Conservation (phyloP, 1,140 invertebrate genomes). For the Chlorops oryzae region DNA sequence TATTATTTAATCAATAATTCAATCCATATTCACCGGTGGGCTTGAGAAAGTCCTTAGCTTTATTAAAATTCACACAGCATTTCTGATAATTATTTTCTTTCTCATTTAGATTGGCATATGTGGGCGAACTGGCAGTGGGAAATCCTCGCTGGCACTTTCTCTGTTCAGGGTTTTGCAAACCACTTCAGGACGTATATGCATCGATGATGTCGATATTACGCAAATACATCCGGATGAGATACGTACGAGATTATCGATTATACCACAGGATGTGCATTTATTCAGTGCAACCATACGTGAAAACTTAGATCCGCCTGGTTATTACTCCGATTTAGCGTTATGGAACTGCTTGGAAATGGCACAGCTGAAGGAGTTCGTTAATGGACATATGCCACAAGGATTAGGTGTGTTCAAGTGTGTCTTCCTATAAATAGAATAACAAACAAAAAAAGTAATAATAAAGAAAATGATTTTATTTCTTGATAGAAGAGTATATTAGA, state of each 20-base stretch:
- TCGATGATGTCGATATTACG: slow-evolving; percentile 63
- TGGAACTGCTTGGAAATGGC: slow-evolving; percentile 60
- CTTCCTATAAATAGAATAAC: too few species aligned
- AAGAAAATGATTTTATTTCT: too few species aligned
- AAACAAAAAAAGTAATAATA: too few species aligned
- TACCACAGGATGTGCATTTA: slow-evolving; percentile 87
- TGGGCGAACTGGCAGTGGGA: slow-evolving; percentile 73
- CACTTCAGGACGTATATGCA: slow-evolving; percentile 57
- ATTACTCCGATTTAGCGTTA: slow-evolving; percentile 69
- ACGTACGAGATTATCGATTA: slow-evolving; percentile 77
- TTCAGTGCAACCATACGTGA: slow-evolving; percentile 86
- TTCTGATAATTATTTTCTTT: slow-evolving; percentile 8
- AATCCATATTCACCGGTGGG: too few species aligned
- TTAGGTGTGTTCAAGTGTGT: slow-evolving; percentile 55
- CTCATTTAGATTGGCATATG: slow-evolving; percentile 65
- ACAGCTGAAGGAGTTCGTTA: slow-evolving; percentile 70
- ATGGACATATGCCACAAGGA: slow-evolving; percentile 53
- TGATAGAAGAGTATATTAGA: too few species aligned
- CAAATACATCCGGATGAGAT: slow-evolving; percentile 63
- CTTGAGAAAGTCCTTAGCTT: too few species aligned
- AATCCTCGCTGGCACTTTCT: slow-evolving; percentile 67
- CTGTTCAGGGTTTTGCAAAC: slow-evolving; percentile 62
- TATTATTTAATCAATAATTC: too few species aligned
- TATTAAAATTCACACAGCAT: neutral
- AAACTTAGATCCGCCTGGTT: slow-evolving; percentile 79